Conservation (phyloP, 2,797 vertebrate genomes). For the Sphaeramia orbicularis region DNA sequence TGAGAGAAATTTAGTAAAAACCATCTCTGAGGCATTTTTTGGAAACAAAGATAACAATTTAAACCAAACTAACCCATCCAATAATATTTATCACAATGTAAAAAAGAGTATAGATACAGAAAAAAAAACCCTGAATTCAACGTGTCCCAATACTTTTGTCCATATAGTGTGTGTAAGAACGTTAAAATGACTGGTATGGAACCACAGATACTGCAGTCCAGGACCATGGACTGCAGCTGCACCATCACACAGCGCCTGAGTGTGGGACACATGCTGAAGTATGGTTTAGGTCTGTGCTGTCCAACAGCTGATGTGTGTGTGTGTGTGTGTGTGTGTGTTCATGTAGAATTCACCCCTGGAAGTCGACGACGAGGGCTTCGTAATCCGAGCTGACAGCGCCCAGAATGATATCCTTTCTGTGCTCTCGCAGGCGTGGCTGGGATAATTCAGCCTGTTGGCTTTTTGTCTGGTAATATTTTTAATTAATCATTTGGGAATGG, state of each 20-base stretch:
- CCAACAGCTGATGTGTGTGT: constrained; percentile 26
- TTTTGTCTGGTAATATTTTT: too few species aligned
- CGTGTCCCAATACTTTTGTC: too few species aligned
- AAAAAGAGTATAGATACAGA: too few species aligned
- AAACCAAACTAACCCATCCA: too few species aligned
- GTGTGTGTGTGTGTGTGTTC: constrained; percentile 18
- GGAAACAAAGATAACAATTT: too few species aligned
- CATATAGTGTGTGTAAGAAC: not conserved
- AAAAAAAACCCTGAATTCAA: too few species aligned
- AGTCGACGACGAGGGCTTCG: constrained; percentile 96
- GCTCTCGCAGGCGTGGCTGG: not conserved
- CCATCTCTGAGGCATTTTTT: too few species aligned
- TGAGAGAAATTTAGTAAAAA: too few species aligned
- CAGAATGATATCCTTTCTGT: constrained; percentile 91
- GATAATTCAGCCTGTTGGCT: too few species aligned
- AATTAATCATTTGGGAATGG: not conserved
- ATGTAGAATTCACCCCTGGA: constrained; percentile 89
- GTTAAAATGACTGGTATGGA: not conserved
- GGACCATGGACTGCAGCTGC: constrained; percentile 19
- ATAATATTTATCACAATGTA: too few species aligned
- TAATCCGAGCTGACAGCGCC: constrained; percentile 88
- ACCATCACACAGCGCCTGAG: constrained; percentile 27
- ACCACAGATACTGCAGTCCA: too few species aligned
- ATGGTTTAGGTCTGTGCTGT: constrained; percentile 35
- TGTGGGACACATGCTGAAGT: constrained; percentile 18